These are phyloP conservation scores for Cataglyphis cursor DNA, from an alignment of 2,888 invertebrate species.

Conservation along the genomic window DNA sequence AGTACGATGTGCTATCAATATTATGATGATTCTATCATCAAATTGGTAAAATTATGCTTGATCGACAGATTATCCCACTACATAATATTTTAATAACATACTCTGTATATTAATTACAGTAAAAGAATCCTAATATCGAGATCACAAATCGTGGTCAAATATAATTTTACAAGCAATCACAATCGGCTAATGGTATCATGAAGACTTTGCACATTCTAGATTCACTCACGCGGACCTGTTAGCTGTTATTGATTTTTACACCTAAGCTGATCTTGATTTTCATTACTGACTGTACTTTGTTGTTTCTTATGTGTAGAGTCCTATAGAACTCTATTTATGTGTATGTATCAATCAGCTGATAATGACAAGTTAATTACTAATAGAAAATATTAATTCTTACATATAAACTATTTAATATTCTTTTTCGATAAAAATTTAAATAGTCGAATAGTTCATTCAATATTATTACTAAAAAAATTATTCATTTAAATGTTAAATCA, in stretches of 20 bases:
- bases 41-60: neutral
- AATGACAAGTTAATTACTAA: neutral
- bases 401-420: neutral
- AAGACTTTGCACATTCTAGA: neutral
- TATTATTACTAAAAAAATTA: neutral
- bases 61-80: neutral
- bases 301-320: neutral
- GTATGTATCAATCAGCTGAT: neutral
- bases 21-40: neutral
- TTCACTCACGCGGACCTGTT: neutral
- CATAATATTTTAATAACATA: neutral
- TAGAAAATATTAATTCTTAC: neutral
- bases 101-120: neutral
- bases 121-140: neutral
- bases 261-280: neutral
- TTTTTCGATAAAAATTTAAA: neutral
- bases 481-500: neutral
- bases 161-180: neutral
- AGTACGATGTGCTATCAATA: neutral
- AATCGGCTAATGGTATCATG: neutral
- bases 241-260: neutral
- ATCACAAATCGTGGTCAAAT: neutral
- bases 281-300: neutral
- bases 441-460: neutral
- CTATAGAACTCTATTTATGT: neutral